A percentile compares a stretch with the other conserved stretches of the same genome.
These are phyloP conservation scores for Puma concolor DNA, from an alignment of 2,113 vertebrate species.

Conservation along the genomic window DNA sequence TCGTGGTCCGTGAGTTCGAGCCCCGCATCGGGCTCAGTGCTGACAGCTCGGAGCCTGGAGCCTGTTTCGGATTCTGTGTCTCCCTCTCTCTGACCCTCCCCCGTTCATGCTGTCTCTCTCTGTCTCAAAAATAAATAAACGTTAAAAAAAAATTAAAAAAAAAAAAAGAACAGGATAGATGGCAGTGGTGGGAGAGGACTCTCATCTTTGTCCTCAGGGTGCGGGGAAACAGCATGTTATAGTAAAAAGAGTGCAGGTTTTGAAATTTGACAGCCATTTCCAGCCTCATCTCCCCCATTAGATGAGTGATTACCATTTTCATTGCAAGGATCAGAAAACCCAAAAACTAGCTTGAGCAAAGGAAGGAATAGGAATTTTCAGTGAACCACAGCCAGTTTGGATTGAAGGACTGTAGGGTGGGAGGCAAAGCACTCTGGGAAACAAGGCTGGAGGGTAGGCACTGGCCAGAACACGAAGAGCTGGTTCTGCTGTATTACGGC, in stretches of 20 bases:
- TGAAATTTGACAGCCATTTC: neutral
- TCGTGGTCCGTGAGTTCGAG: too few relatives aligned
- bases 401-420: neutral
- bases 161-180: neutral
- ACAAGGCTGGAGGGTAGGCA: neutral
- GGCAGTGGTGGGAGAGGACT: neutral
- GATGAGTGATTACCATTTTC: constrained; percentile 4
- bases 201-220: neutral
- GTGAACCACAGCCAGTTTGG: neutral
- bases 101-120: too few relatives aligned
- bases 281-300: neutral
- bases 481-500: neutral
- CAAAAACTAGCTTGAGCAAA: neutral
- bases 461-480: neutral
- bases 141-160: too few relatives aligned
- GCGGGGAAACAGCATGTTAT: neutral
- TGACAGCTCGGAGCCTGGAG: too few relatives aligned
- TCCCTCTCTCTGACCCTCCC: too few relatives aligned
- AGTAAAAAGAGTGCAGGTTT: neutral
- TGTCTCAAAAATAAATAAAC: too few relatives aligned
- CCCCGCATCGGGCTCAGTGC: too few relatives aligned
- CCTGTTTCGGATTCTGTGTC: too few relatives aligned
- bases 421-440: neutral
- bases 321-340: constrained; percentile 32
- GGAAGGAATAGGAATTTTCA: neutral